phyloP scores from a whole-genome alignment of 2,888 invertebrate genomes.

The Phytoseiulus persimilis region DNA sequence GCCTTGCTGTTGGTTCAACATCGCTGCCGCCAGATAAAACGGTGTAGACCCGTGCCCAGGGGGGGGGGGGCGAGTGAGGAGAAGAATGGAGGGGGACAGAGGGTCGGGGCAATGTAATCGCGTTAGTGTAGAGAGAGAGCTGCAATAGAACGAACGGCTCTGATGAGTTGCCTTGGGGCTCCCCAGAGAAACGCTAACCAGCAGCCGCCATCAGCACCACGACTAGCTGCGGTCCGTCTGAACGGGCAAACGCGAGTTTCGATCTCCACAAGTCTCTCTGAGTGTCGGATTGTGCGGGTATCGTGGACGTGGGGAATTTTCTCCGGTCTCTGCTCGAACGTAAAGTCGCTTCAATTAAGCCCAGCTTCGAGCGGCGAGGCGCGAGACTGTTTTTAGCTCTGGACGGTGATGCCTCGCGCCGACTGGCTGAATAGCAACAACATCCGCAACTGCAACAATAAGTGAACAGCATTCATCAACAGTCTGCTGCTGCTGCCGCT shows the following conservation, averaged over 20 bases:
- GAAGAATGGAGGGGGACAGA: neutral
- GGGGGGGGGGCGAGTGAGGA: neutral
- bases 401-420: too few relatives aligned
- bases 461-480: neutral
- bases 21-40: neutral
- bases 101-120: neutral
- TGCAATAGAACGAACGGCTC: neutral
- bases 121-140: neutral
- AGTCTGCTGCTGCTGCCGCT: neutral
- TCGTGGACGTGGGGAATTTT: neutral
- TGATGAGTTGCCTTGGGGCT: conserved; percentile 5
- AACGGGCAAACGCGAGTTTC: neutral
- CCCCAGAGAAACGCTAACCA: neutral
- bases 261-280: neutral
- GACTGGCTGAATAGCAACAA: too few relatives aligned
- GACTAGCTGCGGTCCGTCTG: neutral
- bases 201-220: neutral
- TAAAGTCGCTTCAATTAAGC: neutral
- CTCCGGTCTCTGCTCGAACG: neutral
- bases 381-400: too few relatives aligned
- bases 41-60: neutral
- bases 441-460: neutral
- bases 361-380: too few relatives aligned
- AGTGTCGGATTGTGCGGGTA: neutral
- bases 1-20: neutral